Conservation (phyloP, 2,888 invertebrate species). For the Zaprionus lineosus region DNA sequence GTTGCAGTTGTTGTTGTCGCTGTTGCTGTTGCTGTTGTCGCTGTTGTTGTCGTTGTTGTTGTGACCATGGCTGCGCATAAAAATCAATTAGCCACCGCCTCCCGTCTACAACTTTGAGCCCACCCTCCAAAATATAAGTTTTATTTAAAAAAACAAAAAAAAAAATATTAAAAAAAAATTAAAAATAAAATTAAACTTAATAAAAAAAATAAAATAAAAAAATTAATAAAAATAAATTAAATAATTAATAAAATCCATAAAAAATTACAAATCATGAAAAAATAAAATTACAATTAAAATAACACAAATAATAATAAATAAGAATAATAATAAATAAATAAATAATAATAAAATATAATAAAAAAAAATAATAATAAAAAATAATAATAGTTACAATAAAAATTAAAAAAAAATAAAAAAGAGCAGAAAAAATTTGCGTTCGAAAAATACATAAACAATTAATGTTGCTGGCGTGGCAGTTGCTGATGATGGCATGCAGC, state of each 20-base stretch:
- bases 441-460: slow-evolving; percentile 56
- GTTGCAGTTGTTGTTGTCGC: slow-evolving; percentile 8
- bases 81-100: slow-evolving; percentile 64
- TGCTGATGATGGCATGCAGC: slow-evolving; percentile 66
- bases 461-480: slow-evolving; percentile 47
- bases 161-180: background rate
- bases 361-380: background rate
- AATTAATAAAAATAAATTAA: background rate
- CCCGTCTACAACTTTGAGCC: background rate
- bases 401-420: slow-evolving; percentile 2
- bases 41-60: slow-evolving; percentile 5
- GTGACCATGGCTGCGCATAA: slow-evolving; percentile 52
- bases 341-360: background rate
- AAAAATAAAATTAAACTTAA: background rate
- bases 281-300: background rate
- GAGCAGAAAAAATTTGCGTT: slow-evolving; percentile 28
- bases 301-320: background rate
- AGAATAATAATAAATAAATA: background rate
- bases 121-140: background rate
- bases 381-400: background rate
- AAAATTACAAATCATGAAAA: too few relatives aligned
- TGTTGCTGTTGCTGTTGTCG: slow-evolving; percentile 29
- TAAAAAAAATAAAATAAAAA: slow-evolving; percentile 12
- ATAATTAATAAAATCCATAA: too few relatives aligned
- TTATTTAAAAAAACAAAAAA: background rate